phyloP scores from a whole-genome alignment of 2,888 invertebrate species.

The Automeris io region DNA sequence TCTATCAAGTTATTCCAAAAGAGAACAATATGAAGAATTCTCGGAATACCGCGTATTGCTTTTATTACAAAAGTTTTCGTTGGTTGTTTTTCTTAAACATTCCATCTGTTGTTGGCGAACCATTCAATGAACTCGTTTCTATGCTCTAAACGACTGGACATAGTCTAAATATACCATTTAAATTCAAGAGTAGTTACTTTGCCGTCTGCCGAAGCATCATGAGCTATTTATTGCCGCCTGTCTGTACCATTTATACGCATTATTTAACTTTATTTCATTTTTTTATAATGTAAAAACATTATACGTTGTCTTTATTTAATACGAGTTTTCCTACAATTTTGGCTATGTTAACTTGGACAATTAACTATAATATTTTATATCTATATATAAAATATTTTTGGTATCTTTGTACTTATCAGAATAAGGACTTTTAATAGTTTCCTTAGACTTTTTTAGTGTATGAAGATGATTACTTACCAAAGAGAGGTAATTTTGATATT shows the following conservation, averaged over 20 bases:
- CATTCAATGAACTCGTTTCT: conserved; percentile 68
- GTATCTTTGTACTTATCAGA: too few species aligned
- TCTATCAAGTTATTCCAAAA: conserved; percentile 18
- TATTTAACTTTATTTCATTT: conserved; percentile 39
- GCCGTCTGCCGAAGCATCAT: conserved; percentile 47
- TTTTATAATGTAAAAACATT: conserved; percentile 4
- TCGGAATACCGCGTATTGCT: conserved; percentile 42
- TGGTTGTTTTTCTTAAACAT: conserved; percentile 59
- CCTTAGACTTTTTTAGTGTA: too few species aligned
- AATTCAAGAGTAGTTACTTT: conserved; percentile 64
- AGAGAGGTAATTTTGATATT: too few species aligned
- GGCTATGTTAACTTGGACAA: too few species aligned
- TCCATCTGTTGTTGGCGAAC: conserved; percentile 56
- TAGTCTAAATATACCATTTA: conserved; percentile 68
- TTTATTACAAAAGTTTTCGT: conserved; percentile 54
- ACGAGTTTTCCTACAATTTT: too few species aligned
- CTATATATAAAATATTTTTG: too few species aligned
- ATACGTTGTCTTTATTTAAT: conserved; percentile 23
- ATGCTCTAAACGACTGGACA: conserved; percentile 59
- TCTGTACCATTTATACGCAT: conserved; percentile 33
- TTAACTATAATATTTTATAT: too few species aligned
- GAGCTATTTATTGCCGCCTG: conserved; percentile 53
- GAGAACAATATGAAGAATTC: conserved; percentile 31
- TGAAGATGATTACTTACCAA: too few species aligned
- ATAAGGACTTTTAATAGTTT: too few species aligned